phyloP scores from a whole-genome alignment of 2,113 vertebrate species.

The Hipposideros armiger region DNA sequence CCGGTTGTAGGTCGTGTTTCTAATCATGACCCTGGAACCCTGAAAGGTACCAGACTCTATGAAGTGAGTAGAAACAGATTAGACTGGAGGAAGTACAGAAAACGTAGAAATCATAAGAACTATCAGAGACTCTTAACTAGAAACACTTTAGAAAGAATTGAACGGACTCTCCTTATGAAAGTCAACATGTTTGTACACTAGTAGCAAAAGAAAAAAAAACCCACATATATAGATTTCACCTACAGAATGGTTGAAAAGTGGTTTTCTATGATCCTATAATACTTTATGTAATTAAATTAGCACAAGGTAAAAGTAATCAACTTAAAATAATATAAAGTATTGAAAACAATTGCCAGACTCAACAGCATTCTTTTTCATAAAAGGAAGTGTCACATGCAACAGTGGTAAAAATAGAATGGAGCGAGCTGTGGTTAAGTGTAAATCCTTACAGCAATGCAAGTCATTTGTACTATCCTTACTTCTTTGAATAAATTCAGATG shows the following conservation, averaged over 20 bases:
- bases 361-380: conserved; percentile 55
- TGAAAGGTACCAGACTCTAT: neutral
- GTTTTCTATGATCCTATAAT: conserved; percentile 48
- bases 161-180: neutral
- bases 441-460: conserved; percentile 79
- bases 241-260: conserved; percentile 43
- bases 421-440: conserved; percentile 73
- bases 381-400: conserved; percentile 12
- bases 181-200: neutral
- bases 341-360: conserved; percentile 16
- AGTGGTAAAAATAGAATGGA: conserved; percentile 65
- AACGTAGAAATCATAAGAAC: neutral
- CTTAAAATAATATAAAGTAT: conserved; percentile 58
- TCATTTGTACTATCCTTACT: conserved; percentile 91
- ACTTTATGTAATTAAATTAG: conserved; percentile 75
- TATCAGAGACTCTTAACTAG: neutral
- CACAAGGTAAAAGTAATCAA: conserved; percentile 63
- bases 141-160: neutral
- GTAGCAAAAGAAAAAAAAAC: neutral
- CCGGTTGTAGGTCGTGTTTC: neutral
- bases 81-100: neutral
- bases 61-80: neutral
- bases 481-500: conserved; percentile 95
- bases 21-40: neutral
- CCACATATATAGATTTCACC: neutral